Percentiles rank a stretch among this genome's conserved stretches.
phyloP scores from a whole-genome alignment of 2,113 vertebrate genomes.

The Pomatorhinus ruficollis region DNA sequence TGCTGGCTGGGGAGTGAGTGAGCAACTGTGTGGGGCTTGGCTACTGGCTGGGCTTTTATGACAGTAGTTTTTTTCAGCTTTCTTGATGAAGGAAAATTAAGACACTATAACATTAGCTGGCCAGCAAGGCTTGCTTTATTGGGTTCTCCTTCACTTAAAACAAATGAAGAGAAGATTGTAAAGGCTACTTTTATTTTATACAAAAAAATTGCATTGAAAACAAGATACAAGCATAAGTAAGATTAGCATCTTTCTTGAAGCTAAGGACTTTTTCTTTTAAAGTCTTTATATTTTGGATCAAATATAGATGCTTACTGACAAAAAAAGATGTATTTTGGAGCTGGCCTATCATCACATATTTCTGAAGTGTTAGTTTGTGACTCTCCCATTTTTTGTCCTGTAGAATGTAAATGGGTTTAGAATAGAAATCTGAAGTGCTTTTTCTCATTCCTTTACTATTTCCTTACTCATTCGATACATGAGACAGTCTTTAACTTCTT shows the following conservation, averaged over 20 bases:
- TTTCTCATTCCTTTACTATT: neutral
- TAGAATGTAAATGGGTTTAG: neutral
- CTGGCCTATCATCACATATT: neutral
- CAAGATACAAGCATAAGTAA: neutral
- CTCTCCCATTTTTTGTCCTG: neutral
- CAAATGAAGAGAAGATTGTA: neutral
- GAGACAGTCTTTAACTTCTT: neutral
- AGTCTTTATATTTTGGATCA: neutral
- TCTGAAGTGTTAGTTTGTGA: neutral
- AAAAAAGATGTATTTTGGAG: neutral
- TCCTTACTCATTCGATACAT: accelerated
- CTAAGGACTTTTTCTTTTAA: neutral
- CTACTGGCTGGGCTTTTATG: neutral
- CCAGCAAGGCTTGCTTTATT: neutral
- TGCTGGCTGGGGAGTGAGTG: neutral
- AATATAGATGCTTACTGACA: neutral
- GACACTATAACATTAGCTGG: neutral
- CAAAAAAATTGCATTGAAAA: neutral
- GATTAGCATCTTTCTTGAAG: neutral
- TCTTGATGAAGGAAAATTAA: neutral
- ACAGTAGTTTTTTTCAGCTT: neutral
- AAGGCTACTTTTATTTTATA: neutral
- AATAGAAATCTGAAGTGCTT: neutral
- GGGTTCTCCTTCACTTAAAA: neutral
- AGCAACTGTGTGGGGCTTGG: neutral